These are phyloP conservation scores for Pseudococcus viburni DNA, from an alignment of 2,888 invertebrate species.

Conservation along the genomic window DNA sequence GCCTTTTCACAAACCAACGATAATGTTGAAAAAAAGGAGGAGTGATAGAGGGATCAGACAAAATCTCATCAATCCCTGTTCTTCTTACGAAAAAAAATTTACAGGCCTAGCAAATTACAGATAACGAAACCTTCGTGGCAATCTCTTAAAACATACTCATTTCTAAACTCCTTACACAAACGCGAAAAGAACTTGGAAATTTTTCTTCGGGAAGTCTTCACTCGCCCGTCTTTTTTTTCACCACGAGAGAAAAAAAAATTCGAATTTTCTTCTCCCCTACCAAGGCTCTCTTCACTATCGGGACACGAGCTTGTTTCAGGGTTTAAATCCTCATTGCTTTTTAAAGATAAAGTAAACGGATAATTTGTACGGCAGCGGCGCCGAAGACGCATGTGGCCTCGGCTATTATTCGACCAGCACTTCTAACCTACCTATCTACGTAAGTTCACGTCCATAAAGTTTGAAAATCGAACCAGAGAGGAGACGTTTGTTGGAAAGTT, in stretches of 20 bases:
- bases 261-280: background rate
- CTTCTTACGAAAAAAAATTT: background rate
- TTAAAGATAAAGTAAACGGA: slow-evolving; percentile 20
- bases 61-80: too few relatives aligned
- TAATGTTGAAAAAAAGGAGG: too few relatives aligned
- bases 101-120: background rate
- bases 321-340: background rate
- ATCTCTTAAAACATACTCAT: slow-evolving; percentile 4
- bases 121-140: background rate
- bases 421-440: background rate
- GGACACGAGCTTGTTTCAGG: background rate
- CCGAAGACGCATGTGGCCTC: background rate
- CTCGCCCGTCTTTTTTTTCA: background rate
- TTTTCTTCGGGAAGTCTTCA: background rate
- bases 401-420: background rate
- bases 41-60: too few relatives aligned
- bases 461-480: slow-evolving; percentile 15
- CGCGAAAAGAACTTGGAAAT: background rate
- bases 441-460: slow-evolving; percentile 13
- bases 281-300: background rate
- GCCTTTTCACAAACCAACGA: too few relatives aligned
- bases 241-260: background rate
- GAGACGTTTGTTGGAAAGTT: background rate
- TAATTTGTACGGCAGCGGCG: background rate
- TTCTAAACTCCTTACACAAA: background rate